Conservation (phyloP, 2,888 invertebrate species). For the Achlya flavicornis region DNA sequence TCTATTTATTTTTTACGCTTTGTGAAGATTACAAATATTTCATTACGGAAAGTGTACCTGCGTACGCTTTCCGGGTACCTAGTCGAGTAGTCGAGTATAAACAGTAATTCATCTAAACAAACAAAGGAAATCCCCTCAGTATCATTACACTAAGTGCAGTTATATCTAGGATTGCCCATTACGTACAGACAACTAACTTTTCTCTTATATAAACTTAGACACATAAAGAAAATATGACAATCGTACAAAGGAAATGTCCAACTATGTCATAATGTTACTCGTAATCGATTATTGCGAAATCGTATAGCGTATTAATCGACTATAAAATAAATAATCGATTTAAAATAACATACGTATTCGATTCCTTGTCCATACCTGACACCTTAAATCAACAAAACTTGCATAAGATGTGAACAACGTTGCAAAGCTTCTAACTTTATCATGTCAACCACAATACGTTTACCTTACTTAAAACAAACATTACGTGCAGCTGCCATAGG, state of each 20-base stretch:
- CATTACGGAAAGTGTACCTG: neutral
- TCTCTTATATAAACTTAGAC: neutral
- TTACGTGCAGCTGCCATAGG: conserved; percentile 13
- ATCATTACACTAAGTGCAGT: conserved; percentile 8
- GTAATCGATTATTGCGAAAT: conserved; percentile 1
- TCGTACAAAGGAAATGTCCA: neutral
- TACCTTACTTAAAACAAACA: conserved; percentile 12
- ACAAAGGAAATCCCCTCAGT: conserved; percentile 5
- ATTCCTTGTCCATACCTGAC: conserved; percentile 29
- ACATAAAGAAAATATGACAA: neutral
- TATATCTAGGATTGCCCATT: neutral
- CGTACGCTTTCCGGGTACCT: neutral
- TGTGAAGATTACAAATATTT: neutral
- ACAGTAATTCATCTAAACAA: neutral
- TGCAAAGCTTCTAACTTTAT: conserved; percentile 44
- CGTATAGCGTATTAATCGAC: neutral
- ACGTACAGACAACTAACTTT: neutral
- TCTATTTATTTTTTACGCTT: neutral
- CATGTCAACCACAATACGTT: conserved; percentile 28
- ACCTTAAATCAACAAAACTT: conserved; percentile 57
- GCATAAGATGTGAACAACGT: conserved; percentile 51
- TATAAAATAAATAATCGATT: conserved; percentile 7
- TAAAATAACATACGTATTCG: neutral
- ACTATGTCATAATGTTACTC: neutral
- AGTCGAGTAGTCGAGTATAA: neutral